These are phyloP conservation scores for Lycodopsis pacificus DNA, from an alignment of 2,797 vertebrate genomes.

Conservation along the genomic window DNA sequence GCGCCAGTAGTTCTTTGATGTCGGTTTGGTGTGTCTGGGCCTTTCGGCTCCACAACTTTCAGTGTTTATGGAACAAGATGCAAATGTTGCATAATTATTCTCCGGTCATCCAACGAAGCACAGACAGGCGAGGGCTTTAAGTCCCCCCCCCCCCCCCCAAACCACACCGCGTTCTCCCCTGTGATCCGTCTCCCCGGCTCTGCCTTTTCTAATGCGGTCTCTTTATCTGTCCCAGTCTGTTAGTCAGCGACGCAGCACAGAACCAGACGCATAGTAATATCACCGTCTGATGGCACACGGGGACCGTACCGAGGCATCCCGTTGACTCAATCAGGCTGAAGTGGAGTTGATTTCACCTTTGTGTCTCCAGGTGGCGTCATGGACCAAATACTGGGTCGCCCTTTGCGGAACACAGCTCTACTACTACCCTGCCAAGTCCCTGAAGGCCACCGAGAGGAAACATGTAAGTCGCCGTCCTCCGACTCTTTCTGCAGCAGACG, in stretches of 20 bases:
- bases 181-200: not conserved
- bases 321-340: not conserved
- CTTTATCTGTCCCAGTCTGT: constrained; percentile 12
- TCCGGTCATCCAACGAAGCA: constrained; percentile 11
- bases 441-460: constrained; percentile 97
- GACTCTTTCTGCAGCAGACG: not conserved
- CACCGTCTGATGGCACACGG: no score
- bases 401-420: constrained; percentile 94
- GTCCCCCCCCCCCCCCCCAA: not conserved
- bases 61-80: constrained; percentile 16
- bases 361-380: constrained; percentile 91
- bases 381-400: constrained; percentile 98
- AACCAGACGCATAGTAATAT: no score
- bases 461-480: constrained; percentile 86
- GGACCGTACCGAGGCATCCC: not conserved
- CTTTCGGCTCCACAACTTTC: not conserved
- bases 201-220: not conserved
- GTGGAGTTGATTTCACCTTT: constrained; percentile 24
- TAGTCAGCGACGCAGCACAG: no score
- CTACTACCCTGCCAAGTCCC: constrained; percentile 97
- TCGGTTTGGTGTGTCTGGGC: not conserved
- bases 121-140: not conserved
- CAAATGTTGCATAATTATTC: constrained; percentile 18
- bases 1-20: not conserved
- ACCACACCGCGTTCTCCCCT: not conserved